Conservation (phyloP, 2,797 vertebrate genomes). For the Neoniphon sammara region DNA sequence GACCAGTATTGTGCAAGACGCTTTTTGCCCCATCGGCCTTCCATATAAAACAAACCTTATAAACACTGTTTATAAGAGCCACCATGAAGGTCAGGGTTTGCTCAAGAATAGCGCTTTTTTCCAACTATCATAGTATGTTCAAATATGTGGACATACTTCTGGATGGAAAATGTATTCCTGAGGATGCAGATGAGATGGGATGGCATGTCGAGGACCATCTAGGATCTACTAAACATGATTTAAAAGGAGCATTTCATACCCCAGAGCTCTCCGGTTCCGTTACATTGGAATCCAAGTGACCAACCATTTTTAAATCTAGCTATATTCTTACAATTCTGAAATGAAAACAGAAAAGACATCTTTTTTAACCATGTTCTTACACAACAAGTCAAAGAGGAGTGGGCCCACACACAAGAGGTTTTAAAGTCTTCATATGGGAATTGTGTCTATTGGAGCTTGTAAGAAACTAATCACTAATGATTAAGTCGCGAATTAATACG, state of each 20-base stretch:
- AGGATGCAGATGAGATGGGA: slow-evolving; percentile 51
- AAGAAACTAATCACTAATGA: no score
- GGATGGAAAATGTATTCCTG: slow-evolving; percentile 37
- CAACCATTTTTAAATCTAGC: slow-evolving; percentile 51
- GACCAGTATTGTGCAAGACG: no score
- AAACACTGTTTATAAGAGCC: neutral
- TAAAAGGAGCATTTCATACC: slow-evolving; percentile 60
- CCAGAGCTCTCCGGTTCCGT: slow-evolving; percentile 61
- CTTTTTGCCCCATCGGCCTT: no score
- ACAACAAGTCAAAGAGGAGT: neutral
- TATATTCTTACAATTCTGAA: slow-evolving; percentile 65
- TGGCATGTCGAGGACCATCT: slow-evolving; percentile 11
- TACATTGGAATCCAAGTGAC: slow-evolving; percentile 70
- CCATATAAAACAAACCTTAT: no score
- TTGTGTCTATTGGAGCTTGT: no score
- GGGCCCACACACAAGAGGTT: no score
- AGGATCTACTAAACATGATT: slow-evolving; percentile 26
- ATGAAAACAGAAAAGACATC: slow-evolving; percentile 57
- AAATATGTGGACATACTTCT: slow-evolving; percentile 27
- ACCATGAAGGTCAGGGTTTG: slow-evolving; percentile 4
- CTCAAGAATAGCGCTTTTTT: neutral
- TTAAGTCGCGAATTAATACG: no score
- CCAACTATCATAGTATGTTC: slow-evolving; percentile 44
- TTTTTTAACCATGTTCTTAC: slow-evolving; percentile 2
- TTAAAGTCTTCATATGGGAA: no score